Base-by-base conservation (phyloP, 2,888 invertebrate genomes). In the Nemotelus pantherinus region DNA sequence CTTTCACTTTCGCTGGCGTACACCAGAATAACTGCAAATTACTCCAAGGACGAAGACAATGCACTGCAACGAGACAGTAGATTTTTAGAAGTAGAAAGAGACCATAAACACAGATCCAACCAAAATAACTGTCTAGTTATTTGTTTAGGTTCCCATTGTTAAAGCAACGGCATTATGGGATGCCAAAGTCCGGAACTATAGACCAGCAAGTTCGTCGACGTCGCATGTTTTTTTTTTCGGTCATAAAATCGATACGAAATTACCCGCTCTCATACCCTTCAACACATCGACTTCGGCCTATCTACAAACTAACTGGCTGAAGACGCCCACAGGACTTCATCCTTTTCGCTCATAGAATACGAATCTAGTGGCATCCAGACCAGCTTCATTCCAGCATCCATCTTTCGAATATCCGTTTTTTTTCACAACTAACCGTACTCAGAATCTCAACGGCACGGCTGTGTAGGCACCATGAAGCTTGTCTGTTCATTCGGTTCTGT, bases 161-260 rank as follows among this genome's bases (percentile, higher is more conserved):
- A 25, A 25, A 25, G 25, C 25, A 25, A 25, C 25, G 25, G 25
- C 25, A 25, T 25, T 25, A 25, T 25, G 25, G 25, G 25, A 25
- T 25, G 25, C 25, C 25, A 25, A 25, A 25, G 25, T 25, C 25
- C 25, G 25, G 25, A 25, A 25, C 25, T 25, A 25, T 25, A 25
- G 25, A 25, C 25, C 25, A 25, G 25, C 25, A 25, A 25, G 25
- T 25, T 25, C 25, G 25, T 25, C 25, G 25, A 25, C 25, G 25
- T 25, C 25, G 25, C 25, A 25, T 25, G 25, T 25, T 25, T 25
- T 25, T n/a, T 67, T 50, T 50, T 5, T 41, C 39, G 39, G 50
- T 50, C 67, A 39, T 68, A 68, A 68, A 68, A 68, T 68, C 67
- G 67, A 68, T 68, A 68, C 50, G 47, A 65, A 65, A 65, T 65